Conservation (phyloP, 1,140 invertebrate genomes). For the Megalopta genalis region DNA sequence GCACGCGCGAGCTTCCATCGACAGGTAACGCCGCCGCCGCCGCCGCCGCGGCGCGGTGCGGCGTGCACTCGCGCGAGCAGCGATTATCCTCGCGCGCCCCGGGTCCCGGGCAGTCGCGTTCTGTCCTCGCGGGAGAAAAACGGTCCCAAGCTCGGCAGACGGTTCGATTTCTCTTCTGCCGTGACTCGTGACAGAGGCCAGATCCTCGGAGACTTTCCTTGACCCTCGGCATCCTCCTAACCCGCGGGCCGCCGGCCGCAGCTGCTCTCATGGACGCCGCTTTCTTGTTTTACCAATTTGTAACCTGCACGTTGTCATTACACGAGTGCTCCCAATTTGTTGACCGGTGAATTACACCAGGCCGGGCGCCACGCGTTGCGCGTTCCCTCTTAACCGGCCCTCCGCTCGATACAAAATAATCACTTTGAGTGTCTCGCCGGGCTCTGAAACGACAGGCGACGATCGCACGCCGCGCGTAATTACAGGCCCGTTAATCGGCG, state of each 20-base stretch:
- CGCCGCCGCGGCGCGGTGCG: neutral
- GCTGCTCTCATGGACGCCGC: neutral
- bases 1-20: slow-evolving; percentile 56
- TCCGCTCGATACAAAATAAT: slow-evolving; percentile 12
- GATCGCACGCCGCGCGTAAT: neutral
- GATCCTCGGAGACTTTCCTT: too few relatives aligned
- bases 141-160: neutral
- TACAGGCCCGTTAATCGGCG: slow-evolving; percentile 33
- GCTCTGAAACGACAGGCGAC: neutral
- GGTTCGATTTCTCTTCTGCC: slow-evolving; percentile 1
- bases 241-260: neutral
- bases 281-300: neutral
- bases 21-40: neutral
- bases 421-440: neutral
- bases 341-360: neutral
- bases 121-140: neutral
- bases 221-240: neutral
- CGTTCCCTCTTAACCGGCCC: neutral
- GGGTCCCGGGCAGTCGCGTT: neutral
- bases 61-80: slow-evolving; percentile 1
- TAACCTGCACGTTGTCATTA: neutral
- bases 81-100: slow-evolving; percentile 35
- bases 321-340: neutral
- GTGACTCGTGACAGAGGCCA: too few relatives aligned
- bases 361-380: neutral